Conservation (phyloP, 2,113 vertebrate genomes). For the Apodemus sylvaticus region DNA sequence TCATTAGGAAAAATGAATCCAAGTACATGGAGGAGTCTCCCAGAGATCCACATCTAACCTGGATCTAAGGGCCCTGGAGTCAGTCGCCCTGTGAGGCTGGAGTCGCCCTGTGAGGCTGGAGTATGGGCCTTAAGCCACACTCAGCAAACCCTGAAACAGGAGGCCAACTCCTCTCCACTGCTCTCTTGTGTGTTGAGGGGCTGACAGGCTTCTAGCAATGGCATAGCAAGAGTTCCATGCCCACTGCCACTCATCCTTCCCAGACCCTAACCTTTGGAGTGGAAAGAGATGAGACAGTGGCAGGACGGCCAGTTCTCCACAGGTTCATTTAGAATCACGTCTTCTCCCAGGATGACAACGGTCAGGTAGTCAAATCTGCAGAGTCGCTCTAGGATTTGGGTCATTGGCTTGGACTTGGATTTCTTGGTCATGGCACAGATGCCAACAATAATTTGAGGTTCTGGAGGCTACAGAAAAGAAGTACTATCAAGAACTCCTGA, state of each 20-base stretch:
- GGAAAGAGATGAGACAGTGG: slow-evolving; percentile 98
- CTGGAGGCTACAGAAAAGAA: slow-evolving; percentile 89
- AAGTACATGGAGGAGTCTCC: slow-evolving; percentile 30
- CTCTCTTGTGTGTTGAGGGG: neutral
- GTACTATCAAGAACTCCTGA: slow-evolving; percentile 32
- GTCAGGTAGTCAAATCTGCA: slow-evolving; percentile 98
- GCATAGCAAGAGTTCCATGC: slow-evolving; percentile 6
- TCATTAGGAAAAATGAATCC: slow-evolving; percentile 41
- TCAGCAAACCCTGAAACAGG: neutral
- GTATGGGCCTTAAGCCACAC: neutral
- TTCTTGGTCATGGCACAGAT: slow-evolving; percentile 99
- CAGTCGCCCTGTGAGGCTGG: neutral
- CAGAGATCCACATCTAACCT: neutral
- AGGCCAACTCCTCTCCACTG: neutral
- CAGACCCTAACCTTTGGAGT: slow-evolving; percentile 94
- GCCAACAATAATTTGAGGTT: slow-evolving; percentile 96
- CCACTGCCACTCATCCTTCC: neutral
- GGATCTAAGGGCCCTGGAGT: neutral
- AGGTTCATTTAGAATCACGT: slow-evolving; percentile 95
- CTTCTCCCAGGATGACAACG: slow-evolving; percentile 98
- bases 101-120: neutral
- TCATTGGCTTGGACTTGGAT: slow-evolving; percentile 99
- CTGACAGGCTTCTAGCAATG: neutral
- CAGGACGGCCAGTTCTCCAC: slow-evolving; percentile 98
- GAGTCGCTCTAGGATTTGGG: slow-evolving; percentile 97